These are phyloP conservation scores for Cavia porcellus DNA, from an alignment of 2,113 vertebrate genomes.

Conservation along the genomic window DNA sequence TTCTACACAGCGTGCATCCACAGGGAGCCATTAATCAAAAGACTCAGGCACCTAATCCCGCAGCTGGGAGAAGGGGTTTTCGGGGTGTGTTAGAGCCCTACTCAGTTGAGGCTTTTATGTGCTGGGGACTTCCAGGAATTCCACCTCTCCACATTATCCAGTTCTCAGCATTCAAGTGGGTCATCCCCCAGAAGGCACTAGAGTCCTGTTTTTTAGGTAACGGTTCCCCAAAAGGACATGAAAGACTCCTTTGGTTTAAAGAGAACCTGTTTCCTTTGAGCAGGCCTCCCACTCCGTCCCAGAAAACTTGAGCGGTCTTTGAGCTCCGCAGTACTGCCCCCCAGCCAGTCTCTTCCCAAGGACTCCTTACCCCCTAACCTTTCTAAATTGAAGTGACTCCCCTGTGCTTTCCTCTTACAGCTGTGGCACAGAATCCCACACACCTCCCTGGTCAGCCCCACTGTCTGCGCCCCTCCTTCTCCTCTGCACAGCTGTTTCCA, in stretches of 20 bases:
- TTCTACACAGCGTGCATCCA: background rate
- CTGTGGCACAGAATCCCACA: conserved; percentile 50
- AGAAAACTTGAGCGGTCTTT: conserved; percentile 39
- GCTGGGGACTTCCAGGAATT: background rate
- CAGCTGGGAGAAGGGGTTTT: background rate
- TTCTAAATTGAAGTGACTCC: conserved; percentile 27
- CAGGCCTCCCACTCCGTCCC: background rate
- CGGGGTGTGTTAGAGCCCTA: background rate
- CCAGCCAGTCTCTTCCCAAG: background rate
- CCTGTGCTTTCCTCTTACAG: conserved; percentile 34
- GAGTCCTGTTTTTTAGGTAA: conserved; percentile 52
- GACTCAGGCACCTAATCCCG: background rate
- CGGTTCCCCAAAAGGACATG: conserved; percentile 5
- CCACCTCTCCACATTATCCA: background rate
- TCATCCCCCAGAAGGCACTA: background rate
- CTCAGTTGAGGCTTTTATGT: background rate
- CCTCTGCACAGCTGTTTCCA: conserved; percentile 81
- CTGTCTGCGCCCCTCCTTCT: conserved; percentile 53
- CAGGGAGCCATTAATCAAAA: background rate
- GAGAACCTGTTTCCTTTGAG: conserved; percentile 48
- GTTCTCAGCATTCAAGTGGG: conserved; percentile 37
- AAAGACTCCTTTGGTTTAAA: conserved; percentile 31
- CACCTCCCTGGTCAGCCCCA: conserved; percentile 51
- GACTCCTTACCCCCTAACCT: conserved; percentile 15
- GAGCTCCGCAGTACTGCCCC: background rate